A percentile compares a stretch with the other conserved stretches of the same genome.
Conservation (phyloP, 1,140 invertebrate genomes). For the Akabosia matsudoensis region DNA sequence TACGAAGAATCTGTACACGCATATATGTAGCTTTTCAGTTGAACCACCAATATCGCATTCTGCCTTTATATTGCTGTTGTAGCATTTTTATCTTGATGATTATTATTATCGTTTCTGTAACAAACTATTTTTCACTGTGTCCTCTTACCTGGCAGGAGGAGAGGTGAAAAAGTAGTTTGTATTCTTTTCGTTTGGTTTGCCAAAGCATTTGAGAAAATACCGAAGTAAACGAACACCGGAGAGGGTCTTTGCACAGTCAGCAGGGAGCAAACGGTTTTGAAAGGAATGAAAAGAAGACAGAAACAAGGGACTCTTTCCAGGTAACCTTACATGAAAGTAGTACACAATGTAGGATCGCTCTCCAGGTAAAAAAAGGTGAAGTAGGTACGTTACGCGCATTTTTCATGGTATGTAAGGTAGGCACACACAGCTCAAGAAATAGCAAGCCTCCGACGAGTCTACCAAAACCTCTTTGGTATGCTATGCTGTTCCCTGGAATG, state of each 20-base stretch:
- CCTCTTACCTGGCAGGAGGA: neutral
- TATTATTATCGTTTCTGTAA: neutral
- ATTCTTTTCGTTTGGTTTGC: neutral
- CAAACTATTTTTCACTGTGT: neutral
- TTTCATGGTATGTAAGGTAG: neutral
- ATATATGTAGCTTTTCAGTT: too few relatives aligned
- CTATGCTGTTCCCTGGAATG: neutral
- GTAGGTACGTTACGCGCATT: neutral
- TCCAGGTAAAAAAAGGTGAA: neutral
- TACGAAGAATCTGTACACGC: too few relatives aligned
- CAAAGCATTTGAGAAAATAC: neutral
- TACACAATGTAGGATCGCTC: neutral
- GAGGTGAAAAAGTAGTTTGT: neutral
- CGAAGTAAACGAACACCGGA: conserved; percentile 10
- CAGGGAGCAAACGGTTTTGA: neutral
- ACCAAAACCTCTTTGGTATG: conserved; percentile 11
- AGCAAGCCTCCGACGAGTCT: conserved; percentile 33
- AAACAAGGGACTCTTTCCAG: conserved; percentile 5
- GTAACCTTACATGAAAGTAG: neutral
- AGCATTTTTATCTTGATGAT: too few relatives aligned
- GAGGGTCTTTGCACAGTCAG: conserved; percentile 5
- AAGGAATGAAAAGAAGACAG: neutral
- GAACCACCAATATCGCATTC: neutral
- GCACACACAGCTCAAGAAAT: neutral
- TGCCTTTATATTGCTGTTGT: neutral